These are phyloP conservation scores for Erebia aethiops DNA, from an alignment of 2,888 invertebrate genomes.

Conservation along the genomic window DNA sequence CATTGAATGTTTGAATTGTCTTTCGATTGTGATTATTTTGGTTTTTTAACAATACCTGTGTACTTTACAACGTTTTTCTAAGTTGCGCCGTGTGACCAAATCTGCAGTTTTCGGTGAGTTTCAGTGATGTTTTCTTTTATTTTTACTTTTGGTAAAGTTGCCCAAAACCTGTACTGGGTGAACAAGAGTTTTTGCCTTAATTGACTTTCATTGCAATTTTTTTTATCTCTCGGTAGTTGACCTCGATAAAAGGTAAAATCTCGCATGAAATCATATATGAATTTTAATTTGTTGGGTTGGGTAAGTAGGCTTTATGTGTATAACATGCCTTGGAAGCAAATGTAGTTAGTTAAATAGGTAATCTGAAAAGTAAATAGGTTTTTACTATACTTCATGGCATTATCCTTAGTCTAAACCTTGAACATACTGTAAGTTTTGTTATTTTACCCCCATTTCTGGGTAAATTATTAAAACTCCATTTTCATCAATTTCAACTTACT, in stretches of 20 bases:
- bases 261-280: constrained; percentile 26
- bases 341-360: not conserved
- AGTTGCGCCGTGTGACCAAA: constrained; percentile 23
- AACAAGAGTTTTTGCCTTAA: constrained; percentile 52
- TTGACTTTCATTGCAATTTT: constrained; percentile 58
- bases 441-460: too few relatives aligned
- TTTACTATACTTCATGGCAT: too few relatives aligned
- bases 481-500: too few relatives aligned
- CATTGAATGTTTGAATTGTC: constrained; percentile 23
- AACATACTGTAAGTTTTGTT: too few relatives aligned
- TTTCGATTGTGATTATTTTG: constrained; percentile 39
- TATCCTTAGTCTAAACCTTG: too few relatives aligned
- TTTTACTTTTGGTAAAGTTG: constrained; percentile 32
- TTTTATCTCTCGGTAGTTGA: constrained; percentile 51
- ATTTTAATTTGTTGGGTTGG: constrained; percentile 4
- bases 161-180: constrained; percentile 32
- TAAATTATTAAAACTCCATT: too few relatives aligned
- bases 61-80: constrained; percentile 22
- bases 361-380: too few relatives aligned
- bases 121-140: constrained; percentile 34
- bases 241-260: constrained; percentile 50
- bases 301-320: not conserved
- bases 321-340: not conserved
- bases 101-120: constrained; percentile 38
- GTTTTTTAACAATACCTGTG: constrained; percentile 21